Evolutionary conservation across 2,888 invertebrate genomes (phyloP), one percentile per base, ranked within the genome.

Genomic region (Lithosia quadra): DNA sequence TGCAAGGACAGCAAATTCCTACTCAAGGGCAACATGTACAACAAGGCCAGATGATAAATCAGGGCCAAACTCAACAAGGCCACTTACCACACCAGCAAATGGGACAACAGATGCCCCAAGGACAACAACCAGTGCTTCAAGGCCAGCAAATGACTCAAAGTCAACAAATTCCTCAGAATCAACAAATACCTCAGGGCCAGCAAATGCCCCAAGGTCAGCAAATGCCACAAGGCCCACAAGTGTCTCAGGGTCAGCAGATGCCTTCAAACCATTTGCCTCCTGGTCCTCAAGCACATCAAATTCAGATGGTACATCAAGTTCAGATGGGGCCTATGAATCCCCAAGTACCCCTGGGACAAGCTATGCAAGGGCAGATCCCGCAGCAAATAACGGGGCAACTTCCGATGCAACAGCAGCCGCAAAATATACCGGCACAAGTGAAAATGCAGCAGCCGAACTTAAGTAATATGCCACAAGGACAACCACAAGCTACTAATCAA

Each of bases 11-110:
- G 49, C 76, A 77, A 59, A 81, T 79, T n/a, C 82, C 81, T 88
- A 85, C 72, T 70, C 75, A 75, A 66, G 74, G 80, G 64, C 85
- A 85, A 63, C 82, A 80, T 18, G 81, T 85, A 71, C 71, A 84
- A 84, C 88, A 74, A 68, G 81, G 79, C 5, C 87, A 84, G 18
- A 87, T 88, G 72, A 87, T 91, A 85, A 92, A 86, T 53, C 69
- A 69, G 22, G 49, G 53, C 10, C 82, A 72, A 49, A 73, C 79
- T 53, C 77, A 76, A 11, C 84, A 81, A 62, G 79, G 80, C 10
- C 86, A 84, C 66, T 84, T 86, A 67, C 77, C 75, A 18, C 87
- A 80, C n/a, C 86, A 76, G 39, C 73, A 79, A 62, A 77, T 74
- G 24, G 49, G 34, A 4, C 65, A 80, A 65, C 67, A 73, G 53